Conservation (phyloP, 2,888 invertebrate species). For the Hesperia comma region DNA sequence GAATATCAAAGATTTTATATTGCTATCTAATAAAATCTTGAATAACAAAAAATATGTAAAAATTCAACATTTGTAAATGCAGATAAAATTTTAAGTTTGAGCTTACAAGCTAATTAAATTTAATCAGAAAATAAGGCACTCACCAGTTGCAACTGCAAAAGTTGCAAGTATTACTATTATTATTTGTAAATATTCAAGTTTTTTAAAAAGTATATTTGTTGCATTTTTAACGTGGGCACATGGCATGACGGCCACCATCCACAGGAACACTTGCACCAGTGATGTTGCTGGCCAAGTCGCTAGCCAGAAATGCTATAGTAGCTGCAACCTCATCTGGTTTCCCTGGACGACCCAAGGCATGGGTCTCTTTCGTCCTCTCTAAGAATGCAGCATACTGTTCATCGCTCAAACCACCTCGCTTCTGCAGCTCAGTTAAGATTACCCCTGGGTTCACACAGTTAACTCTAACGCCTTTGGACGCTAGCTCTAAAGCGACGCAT, state of each 20-base stretch:
- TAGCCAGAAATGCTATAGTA: constrained; percentile 96
- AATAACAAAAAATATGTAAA: constrained; percentile 17
- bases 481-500: constrained; percentile 94
- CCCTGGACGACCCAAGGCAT: constrained; percentile 95
- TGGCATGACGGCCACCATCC: constrained; percentile 97
- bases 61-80: constrained; percentile 36
- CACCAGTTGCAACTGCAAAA: not conserved
- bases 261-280: constrained; percentile 95
- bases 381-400: constrained; percentile 93
- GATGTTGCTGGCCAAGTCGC: constrained; percentile 93
- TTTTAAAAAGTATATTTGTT: not conserved
- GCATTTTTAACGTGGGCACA: constrained; percentile 92
- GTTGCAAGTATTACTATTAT: not conserved
- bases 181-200: not conserved
- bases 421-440: constrained; percentile 93
- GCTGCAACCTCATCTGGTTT: constrained; percentile 93
- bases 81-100: constrained; percentile 30
- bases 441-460: constrained; percentile 98
- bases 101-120: constrained; percentile 42
- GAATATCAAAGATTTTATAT: not conserved
- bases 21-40: not conserved
- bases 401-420: constrained; percentile 92
- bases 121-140: constrained; percentile 29
- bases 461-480: constrained; percentile 92
- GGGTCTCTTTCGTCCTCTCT: constrained; percentile 92